These are phyloP conservation scores for Polydrusus cervinus DNA, from an alignment of 2,888 invertebrate genomes.

Conservation along the genomic window DNA sequence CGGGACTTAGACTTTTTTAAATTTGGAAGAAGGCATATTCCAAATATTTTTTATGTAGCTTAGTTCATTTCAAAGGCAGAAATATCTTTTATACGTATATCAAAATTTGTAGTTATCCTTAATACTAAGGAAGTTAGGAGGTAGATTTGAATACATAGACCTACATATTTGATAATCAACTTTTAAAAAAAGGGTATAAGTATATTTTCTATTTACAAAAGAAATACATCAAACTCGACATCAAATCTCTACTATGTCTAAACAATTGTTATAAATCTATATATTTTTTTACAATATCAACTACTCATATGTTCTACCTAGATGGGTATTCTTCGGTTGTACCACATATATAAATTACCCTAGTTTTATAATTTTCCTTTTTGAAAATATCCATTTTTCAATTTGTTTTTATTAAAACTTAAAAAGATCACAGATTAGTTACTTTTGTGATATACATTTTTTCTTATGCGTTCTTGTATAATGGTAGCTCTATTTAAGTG, in stretches of 20 bases:
- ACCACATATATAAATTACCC: slow-evolving; percentile 31
- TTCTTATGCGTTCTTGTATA: not conserved
- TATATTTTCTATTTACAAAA: not conserved
- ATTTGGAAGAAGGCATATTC: slow-evolving; percentile 23
- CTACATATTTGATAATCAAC: not conserved
- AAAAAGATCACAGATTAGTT: slow-evolving; percentile 40
- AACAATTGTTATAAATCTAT: too few species aligned
- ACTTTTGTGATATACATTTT: slow-evolving; percentile 36
- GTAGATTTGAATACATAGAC: slow-evolving; percentile 10
- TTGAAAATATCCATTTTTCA: not conserved
- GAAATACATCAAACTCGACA: too few species aligned
- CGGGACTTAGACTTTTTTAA: too few species aligned
- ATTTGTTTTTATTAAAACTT: not conserved
- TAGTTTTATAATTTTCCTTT: slow-evolving; percentile 3
- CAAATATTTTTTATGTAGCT: slow-evolving; percentile 10
- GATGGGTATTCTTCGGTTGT: slow-evolving; percentile 25
- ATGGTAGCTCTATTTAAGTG: not conserved
- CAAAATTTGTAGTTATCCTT: not conserved
- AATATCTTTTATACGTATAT: not conserved
- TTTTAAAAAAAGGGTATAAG: too few species aligned
- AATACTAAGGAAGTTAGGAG: slow-evolving; percentile 1
- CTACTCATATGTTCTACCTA: not conserved
- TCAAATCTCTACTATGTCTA: too few species aligned
- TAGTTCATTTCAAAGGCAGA: too few species aligned
- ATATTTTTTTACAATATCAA: slow-evolving; percentile 7